Evolutionary conservation across 1,140 invertebrate species (phyloP).

Genomic region (Zaprionus gabonicus): DNA sequence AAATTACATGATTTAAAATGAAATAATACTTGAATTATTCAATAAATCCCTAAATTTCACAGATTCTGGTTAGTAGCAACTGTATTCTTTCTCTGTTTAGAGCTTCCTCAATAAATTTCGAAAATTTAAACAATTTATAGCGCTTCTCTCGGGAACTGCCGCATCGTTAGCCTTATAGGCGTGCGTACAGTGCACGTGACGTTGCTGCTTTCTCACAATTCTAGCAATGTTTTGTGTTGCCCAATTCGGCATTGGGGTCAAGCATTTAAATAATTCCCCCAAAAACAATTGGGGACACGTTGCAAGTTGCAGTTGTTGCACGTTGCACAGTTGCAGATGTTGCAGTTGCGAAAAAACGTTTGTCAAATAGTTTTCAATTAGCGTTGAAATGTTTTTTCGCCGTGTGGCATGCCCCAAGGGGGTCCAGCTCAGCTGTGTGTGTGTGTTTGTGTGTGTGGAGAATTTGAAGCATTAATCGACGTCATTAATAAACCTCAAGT

Average conservation of each 20-base stretch:
- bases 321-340: conserved; percentile 11
- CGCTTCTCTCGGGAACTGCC: background rate
- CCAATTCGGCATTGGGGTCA: conserved; percentile 30
- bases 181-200: background rate
- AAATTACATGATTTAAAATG: background rate
- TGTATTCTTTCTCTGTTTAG: background rate
- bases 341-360: conserved; percentile 6
- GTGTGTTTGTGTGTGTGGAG: background rate
- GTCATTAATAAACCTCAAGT: conserved; percentile 43
- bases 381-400: conserved; percentile 24
- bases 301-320: conserved; percentile 5
- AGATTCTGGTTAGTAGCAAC: too few species aligned
- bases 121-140: background rate
- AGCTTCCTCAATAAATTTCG: background rate
- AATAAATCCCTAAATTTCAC: background rate
- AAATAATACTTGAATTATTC: background rate
- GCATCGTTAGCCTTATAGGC: conserved; percentile 4
- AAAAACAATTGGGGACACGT: conserved; percentile 41
- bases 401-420: background rate
- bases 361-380: conserved; percentile 42
- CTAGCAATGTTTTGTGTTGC: conserved; percentile 2
- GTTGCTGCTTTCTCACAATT: conserved; percentile 1
- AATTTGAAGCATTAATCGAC: conserved; percentile 25
- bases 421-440: background rate
- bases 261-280: conserved; percentile 31